A percentile compares a stretch with the other conserved stretches of the same genome.
phyloP scores from a whole-genome alignment of 2,888 invertebrate genomes.

The Saturnia japonica region DNA sequence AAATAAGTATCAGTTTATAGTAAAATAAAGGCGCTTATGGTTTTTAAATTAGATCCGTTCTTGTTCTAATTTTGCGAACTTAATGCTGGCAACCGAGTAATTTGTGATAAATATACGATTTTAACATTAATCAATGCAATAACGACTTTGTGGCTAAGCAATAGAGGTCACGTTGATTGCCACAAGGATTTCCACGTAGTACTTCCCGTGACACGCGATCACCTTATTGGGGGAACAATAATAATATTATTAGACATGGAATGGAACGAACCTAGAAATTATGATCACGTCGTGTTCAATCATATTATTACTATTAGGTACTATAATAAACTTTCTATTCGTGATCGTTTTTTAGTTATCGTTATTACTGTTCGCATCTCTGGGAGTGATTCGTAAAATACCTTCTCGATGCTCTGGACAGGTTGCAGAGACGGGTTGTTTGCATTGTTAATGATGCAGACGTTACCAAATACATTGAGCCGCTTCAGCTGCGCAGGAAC shows the following conservation, averaged over 20 bases:
- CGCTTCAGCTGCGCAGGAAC: no score
- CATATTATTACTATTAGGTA: slow-evolving; percentile 55
- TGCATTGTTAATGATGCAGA: no score
- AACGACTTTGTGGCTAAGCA: slow-evolving; percentile 32
- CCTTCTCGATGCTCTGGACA: no score
- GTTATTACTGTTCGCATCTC: neutral
- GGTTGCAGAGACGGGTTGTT: no score
- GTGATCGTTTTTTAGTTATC: slow-evolving; percentile 43
- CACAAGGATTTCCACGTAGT: slow-evolving; percentile 23
- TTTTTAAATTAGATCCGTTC: neutral
- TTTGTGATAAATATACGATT: slow-evolving; percentile 41
- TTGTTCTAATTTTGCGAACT: neutral
- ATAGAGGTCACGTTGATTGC: slow-evolving; percentile 34
- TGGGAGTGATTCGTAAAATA: no score
- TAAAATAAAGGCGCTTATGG: neutral
- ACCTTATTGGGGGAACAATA: slow-evolving; percentile 57
- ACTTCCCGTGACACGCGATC: slow-evolving; percentile 54
- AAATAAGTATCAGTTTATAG: no score
- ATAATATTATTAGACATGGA: slow-evolving; percentile 64
- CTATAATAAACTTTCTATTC: slow-evolving; percentile 53
- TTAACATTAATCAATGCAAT: slow-evolving; percentile 27
- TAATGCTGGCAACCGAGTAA: slow-evolving; percentile 19
- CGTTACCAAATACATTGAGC: no score
- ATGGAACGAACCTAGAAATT: slow-evolving; percentile 54
- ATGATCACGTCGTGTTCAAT: slow-evolving; percentile 56